Percentiles rank a stretch among this genome's conserved stretches.
Conservation (phyloP, 2,797 vertebrate genomes). For the Pantherophis alleghaniensis region DNA sequence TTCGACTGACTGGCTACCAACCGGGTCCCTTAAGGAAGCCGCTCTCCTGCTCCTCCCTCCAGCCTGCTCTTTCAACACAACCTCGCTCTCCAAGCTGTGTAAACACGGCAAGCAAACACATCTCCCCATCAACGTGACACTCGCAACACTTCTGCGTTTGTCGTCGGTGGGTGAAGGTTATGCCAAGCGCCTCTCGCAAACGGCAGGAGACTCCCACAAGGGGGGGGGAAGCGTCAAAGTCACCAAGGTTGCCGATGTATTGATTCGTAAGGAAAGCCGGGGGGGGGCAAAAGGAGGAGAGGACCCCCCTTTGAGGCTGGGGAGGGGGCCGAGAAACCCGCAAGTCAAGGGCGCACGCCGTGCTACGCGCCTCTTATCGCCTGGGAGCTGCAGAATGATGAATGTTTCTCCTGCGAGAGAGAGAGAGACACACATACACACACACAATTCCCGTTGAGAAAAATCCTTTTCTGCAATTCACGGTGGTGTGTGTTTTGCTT, state of each 20-base stretch:
- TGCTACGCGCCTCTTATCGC: background rate
- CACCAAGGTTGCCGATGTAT: background rate
- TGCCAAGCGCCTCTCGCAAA: background rate
- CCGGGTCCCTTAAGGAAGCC: background rate
- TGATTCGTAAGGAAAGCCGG: background rate
- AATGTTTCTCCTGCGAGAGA: background rate
- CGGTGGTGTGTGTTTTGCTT: background rate
- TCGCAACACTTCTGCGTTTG: background rate
- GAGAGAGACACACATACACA: background rate
- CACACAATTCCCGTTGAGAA: background rate
- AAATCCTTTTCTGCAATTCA: background rate
- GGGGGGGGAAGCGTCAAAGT: background rate
- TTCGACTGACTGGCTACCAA: background rate
- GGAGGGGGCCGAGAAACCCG: background rate
- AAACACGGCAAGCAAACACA: background rate
- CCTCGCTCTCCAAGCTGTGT: background rate
- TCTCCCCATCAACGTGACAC: background rate
- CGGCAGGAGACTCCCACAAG: background rate
- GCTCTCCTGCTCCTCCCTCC: background rate
- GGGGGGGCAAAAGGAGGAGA: background rate
- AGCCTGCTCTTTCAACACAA: background rate
- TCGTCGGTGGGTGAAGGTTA: constrained; percentile 4
- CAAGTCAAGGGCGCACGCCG: background rate
- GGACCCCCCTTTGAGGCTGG: no score
- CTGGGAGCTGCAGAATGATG: background rate